Percentiles rank a stretch among this genome's conserved stretches.
phyloP scores from a whole-genome alignment of 2,888 invertebrate species.

The Prostheceraeus crozeri region DNA sequence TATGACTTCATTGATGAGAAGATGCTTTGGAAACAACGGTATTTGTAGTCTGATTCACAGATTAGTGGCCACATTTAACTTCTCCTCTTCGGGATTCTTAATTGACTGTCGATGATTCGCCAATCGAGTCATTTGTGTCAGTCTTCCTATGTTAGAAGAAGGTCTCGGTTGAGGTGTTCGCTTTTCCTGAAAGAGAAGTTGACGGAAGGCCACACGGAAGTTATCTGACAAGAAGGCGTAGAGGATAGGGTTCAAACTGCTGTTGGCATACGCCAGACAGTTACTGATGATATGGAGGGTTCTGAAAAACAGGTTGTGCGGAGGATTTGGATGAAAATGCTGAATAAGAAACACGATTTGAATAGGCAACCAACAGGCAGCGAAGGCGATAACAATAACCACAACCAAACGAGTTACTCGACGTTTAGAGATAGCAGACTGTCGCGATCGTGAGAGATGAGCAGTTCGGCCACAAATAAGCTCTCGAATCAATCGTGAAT shows the following conservation, averaged over 20 bases:
- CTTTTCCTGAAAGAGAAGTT: too few relatives aligned
- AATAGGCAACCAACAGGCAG: conserved; percentile 86
- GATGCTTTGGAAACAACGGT: too few relatives aligned
- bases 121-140: too few relatives aligned
- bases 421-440: conserved; percentile 73
- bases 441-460: conserved; percentile 64
- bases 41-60: too few relatives aligned
- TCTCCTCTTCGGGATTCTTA: too few relatives aligned
- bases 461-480: conserved; percentile 72
- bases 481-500: conserved; percentile 77
- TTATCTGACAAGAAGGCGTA: conserved; percentile 89
- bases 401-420: conserved; percentile 84
- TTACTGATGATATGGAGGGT: conserved; percentile 52
- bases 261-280: conserved; percentile 74
- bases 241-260: conserved; percentile 84
- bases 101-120: too few relatives aligned
- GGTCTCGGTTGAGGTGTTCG: too few relatives aligned
- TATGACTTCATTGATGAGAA: too few relatives aligned
- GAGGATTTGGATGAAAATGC: conserved; percentile 63
- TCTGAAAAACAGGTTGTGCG: conserved; percentile 58
- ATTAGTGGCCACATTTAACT: too few relatives aligned
- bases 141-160: too few relatives aligned
- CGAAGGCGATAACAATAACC: conserved; percentile 81
- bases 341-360: conserved; percentile 66
- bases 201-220: conserved; percentile 85